Conservation (phyloP, 2,888 invertebrate species). For the Anodontia alba region DNA sequence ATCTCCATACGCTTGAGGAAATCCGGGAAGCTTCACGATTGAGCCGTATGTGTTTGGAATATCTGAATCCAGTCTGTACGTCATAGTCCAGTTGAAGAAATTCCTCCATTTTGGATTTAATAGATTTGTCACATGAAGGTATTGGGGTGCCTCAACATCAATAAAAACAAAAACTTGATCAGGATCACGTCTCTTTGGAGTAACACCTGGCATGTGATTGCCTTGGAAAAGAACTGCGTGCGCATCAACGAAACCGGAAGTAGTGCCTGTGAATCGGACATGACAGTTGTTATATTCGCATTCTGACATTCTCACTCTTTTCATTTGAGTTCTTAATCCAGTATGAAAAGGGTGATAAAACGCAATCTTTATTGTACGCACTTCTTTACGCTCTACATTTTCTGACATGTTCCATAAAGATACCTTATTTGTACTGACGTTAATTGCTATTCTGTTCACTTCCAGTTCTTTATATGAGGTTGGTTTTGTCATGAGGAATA, state of each 20-base stretch:
- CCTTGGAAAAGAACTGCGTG: constrained; percentile 26
- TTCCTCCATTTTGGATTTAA: neutral
- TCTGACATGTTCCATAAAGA: neutral
- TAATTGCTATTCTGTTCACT: too few species aligned
- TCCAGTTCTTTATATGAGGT: too few species aligned
- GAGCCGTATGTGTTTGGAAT: constrained; percentile 27
- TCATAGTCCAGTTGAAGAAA: constrained; percentile 35
- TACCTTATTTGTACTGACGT: neutral
- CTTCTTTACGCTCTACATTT: neutral
- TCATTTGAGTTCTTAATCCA: neutral
- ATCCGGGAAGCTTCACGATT: neutral
- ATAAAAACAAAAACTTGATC: constrained; percentile 27
- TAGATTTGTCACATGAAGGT: neutral
- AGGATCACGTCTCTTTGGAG: neutral
- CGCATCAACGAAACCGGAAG: constrained; percentile 1
- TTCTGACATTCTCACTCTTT: neutral
- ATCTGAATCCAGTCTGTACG: constrained; percentile 29
- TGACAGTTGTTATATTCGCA: constrained; percentile 13
- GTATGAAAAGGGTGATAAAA: constrained; percentile 14
- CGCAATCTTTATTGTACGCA: neutral
- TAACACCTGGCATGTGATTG: neutral
- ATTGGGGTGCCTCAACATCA: constrained; percentile 9
- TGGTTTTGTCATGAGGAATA: too few species aligned
- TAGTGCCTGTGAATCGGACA: neutral
- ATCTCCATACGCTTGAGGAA: neutral